Evolutionary conservation across 2,888 invertebrate genomes (phyloP).

Genomic region (Eristalinus sepulchralis): DNA sequence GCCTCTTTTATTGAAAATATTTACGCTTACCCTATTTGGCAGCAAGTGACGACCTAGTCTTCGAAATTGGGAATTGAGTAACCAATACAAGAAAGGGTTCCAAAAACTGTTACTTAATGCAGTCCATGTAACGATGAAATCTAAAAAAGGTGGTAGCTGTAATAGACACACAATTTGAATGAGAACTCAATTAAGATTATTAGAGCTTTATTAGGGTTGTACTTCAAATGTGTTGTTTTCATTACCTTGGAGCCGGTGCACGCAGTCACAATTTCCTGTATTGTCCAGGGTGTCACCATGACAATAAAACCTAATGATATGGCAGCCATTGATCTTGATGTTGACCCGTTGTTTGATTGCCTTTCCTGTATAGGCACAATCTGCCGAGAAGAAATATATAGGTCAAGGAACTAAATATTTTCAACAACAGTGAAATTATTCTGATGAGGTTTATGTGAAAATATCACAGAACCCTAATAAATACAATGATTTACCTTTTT

Average conservation of each 20-base stretch:
- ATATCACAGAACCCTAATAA: not conserved
- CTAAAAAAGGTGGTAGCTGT: constrained; percentile 89
- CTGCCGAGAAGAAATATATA: constrained; percentile 72
- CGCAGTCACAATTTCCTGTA: constrained; percentile 94
- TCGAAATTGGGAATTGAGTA: constrained; percentile 92
- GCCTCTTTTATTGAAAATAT: constrained; percentile 15
- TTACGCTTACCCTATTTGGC: constrained; percentile 87
- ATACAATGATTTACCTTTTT: constrained; percentile 76
- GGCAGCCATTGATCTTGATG: constrained; percentile 94
- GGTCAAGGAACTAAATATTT: constrained; percentile 16
- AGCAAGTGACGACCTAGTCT: constrained; percentile 89
- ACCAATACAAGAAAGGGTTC: constrained; percentile 95
- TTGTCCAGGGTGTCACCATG: constrained; percentile 94
- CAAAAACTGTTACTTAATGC: constrained; percentile 94
- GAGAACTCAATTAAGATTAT: constrained; percentile 56
- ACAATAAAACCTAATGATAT: constrained; percentile 95
- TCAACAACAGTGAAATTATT: constrained; percentile 24
- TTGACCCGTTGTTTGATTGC: constrained; percentile 87
- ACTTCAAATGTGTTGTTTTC: not conserved
- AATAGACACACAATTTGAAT: constrained; percentile 49
- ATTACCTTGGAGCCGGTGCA: constrained; percentile 91
- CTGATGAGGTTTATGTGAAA: constrained; percentile 13
- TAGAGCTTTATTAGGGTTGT: constrained; percentile 43
- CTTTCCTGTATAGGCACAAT: constrained; percentile 82
- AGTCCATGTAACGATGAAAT: constrained; percentile 93